Evolutionary conservation across 2,113 vertebrate genomes (phyloP).

Genomic region (Saimiri boliviensis): DNA sequence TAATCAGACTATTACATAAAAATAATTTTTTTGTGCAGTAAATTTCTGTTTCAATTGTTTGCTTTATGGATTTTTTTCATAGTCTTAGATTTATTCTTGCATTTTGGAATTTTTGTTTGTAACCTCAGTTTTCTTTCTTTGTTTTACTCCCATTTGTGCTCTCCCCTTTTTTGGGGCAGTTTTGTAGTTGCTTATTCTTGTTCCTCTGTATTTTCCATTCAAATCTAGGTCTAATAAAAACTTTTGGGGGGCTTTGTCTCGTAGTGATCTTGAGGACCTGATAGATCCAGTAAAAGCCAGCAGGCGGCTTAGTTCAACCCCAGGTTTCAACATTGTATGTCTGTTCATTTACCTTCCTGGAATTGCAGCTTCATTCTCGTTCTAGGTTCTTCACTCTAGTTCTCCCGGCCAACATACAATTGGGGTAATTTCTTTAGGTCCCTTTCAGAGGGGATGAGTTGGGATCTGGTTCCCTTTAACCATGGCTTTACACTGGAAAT

Average conservation of each 20-base stretch:
- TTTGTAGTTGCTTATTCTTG: not conserved
- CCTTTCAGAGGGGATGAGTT: not conserved
- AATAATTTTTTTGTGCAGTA: not conserved
- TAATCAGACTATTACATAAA: not conserved
- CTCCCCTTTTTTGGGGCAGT: too few relatives aligned
- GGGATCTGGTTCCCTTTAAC: not conserved
- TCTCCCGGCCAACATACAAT: not conserved
- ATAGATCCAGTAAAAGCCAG: not conserved
- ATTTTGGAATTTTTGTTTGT: not conserved
- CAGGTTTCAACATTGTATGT: not conserved
- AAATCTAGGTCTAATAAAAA: not conserved
- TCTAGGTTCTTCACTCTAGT: not conserved
- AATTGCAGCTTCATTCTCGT: not conserved
- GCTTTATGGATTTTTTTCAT: conserved; percentile 18
- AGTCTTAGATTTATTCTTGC: not conserved
- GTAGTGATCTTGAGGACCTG: not conserved
- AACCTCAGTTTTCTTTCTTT: not conserved
- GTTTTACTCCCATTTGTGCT: not conserved
- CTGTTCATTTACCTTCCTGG: not conserved
- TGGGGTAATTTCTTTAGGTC: not conserved
- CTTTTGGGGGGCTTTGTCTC: not conserved
- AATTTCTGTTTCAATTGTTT: conserved; percentile 8
- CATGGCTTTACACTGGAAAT: not conserved
- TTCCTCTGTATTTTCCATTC: not conserved
- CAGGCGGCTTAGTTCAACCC: not conserved